phyloP scores from a whole-genome alignment of 2,797 vertebrate genomes.

The Megalops cyprinoides region DNA sequence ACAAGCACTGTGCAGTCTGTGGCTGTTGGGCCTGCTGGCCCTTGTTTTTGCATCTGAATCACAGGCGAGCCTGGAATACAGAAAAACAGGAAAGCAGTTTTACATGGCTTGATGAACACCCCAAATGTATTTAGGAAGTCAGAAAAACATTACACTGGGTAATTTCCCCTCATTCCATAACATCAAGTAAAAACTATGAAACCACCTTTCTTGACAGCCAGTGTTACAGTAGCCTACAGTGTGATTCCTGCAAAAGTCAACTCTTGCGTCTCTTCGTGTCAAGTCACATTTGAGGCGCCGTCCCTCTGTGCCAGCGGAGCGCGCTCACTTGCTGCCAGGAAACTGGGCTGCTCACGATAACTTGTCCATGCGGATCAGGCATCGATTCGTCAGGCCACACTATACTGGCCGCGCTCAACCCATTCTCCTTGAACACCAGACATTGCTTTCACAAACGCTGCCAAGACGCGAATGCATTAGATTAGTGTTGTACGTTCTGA shows the following conservation, averaged over 20 bases:
- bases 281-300: conserved; percentile 32
- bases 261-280: conserved; percentile 33
- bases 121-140: not conserved
- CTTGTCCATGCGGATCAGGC: conserved; percentile 35
- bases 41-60: not conserved
- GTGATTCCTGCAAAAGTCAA: conserved; percentile 31
- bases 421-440: conserved; percentile 28
- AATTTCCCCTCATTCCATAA: not conserved
- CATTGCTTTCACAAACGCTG: conserved; percentile 9
- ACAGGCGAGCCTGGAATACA: not conserved
- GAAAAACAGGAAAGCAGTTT: not conserved
- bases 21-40: not conserved
- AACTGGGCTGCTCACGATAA: conserved; percentile 26
- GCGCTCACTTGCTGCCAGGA: conserved; percentile 34
- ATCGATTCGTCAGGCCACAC: conserved; percentile 33
- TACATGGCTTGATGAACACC: conserved; percentile 8
- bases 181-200: not conserved
- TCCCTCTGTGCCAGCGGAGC: conserved; percentile 16
- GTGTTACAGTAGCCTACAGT: conserved; percentile 24
- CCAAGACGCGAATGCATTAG: not conserved
- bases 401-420: conserved; percentile 1
- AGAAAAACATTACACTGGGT: not conserved
- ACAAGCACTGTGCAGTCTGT: not conserved
- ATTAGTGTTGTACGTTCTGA: not conserved
- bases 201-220: conserved; percentile 23